phyloP scores from a whole-genome alignment of 1,140 invertebrate genomes.

The Rhizoglyphus robini region DNA sequence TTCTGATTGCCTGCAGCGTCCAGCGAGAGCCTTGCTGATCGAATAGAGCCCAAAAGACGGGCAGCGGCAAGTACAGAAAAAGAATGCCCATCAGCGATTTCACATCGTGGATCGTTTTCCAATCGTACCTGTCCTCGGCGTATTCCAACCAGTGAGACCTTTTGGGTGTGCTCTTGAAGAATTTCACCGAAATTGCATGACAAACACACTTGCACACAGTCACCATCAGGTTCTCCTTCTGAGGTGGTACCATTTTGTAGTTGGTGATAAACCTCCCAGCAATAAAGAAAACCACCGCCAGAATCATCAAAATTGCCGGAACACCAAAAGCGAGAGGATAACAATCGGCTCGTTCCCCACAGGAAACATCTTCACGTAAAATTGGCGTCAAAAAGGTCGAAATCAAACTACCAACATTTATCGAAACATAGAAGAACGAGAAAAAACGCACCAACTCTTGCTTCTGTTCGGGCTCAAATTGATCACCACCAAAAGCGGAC shows the following conservation, averaged over 20 bases:
- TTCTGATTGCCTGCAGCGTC: no score
- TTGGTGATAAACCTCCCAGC: conserved; percentile 47
- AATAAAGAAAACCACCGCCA: conserved; percentile 53
- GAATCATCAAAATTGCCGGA: conserved; percentile 34
- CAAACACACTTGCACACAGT: conserved; percentile 57
- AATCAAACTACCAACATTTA: conserved; percentile 33
- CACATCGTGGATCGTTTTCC: conserved; percentile 49
- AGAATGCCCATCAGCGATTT: conserved; percentile 56
- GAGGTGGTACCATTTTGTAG: conserved; percentile 61
- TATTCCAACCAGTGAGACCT: no score
- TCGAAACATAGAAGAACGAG: conserved; percentile 34
- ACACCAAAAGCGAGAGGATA: conserved; percentile 35
- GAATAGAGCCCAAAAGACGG: conserved; percentile 76
- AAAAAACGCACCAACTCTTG: conserved; percentile 24
- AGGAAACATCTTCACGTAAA: conserved; percentile 31
- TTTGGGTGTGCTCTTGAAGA: conserved; percentile 50
- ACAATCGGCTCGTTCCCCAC: conserved; percentile 33
- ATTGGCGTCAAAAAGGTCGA: conserved; percentile 36
- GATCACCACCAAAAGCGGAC: no score
- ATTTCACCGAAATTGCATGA: conserved; percentile 20
- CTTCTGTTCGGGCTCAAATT: conserved; percentile 49
- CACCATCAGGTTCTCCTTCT: conserved; percentile 60
- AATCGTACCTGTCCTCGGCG: conserved; percentile 52
- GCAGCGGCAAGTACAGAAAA: conserved; percentile 62
- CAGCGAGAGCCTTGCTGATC: no score